Base-by-base conservation (phyloP, 2,888 invertebrate genomes). In the Sisyra nigra region DNA sequence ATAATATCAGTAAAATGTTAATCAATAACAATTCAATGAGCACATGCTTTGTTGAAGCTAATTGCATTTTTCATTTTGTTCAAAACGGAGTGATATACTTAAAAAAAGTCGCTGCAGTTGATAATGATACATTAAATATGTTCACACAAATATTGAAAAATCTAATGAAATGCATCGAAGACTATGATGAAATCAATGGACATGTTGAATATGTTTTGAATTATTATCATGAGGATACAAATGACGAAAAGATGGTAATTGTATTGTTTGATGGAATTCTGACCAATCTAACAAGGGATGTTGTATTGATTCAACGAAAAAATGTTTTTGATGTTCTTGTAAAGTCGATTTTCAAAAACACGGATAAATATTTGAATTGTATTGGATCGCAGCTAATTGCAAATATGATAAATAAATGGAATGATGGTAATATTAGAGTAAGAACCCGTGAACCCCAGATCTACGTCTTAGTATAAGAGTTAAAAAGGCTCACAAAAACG, bases 351-450 rank as follows among this genome's bases (percentile, higher is more conserved):
- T 11, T 32, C 11, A 32, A 32, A 32, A 15, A 34, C 8, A 34
- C 13, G 2, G n/a, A 34, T 57, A 47, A 55, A 55, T 15, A 51
- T 66, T 4, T 63, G 64, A 46, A 55, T 54, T 9, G 65, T 65
- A 47, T 65, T 69, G 0, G 3, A 24, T 68, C 67, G 52, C 61
- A 65, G 47, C 55, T 75, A 42, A 53, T 72, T 43, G 71, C 73
- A 1, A 71, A 73, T 57, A 58, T 76, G 44, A 51, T 76, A 36
- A 77, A 78, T 53, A 77, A 77, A 57, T 53, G 55, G 45, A 42
- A 50, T n/a, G 49, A 55, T 2, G 47, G 47, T 38, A 47, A 50
- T 3, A 24, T 7, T 24, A 5, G 24, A n/a, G n/a, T n/a, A n/a
- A n/a, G n/a, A n/a, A n/a, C n/a, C n/a, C n/a, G n/a, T n/a, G n/a